Percentiles rank a stretch among this genome's conserved stretches.
phyloP scores from a whole-genome alignment of 2,113 vertebrate species.

The Phoenicopterus ruber region DNA sequence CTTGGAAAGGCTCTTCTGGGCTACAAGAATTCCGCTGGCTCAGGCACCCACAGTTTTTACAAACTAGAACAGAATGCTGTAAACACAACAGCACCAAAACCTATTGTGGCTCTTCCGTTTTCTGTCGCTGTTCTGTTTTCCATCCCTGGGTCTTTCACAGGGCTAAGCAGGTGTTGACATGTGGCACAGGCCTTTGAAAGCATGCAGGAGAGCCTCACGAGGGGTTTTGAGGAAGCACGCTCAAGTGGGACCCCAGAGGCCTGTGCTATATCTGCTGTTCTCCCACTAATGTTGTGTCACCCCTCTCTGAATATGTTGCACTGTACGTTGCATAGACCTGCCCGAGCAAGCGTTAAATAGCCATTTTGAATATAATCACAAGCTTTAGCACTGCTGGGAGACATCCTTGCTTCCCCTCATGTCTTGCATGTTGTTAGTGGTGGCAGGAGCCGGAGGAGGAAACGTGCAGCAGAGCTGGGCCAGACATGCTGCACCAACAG shows the following conservation, averaged over 20 bases:
- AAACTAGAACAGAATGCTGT: neutral
- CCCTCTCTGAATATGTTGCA: neutral
- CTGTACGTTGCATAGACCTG: neutral
- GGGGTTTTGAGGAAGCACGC: neutral
- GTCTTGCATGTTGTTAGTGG: neutral
- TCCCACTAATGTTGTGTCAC: neutral
- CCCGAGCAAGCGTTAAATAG: neutral
- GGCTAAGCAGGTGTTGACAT: neutral
- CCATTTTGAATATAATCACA: neutral
- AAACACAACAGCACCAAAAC: neutral
- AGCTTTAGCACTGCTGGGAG: neutral
- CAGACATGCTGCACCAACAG: neutral
- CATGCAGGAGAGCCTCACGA: neutral
- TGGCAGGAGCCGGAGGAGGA: neutral
- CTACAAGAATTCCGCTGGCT: neutral
- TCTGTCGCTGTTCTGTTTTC: neutral
- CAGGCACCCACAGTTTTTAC: neutral
- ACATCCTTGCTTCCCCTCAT: neutral
- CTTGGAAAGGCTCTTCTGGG: neutral
- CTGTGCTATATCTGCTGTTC: neutral
- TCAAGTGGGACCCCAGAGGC: neutral
- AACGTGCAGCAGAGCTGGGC: accelerated
- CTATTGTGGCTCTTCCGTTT: too few relatives aligned
- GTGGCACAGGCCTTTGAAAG: neutral
- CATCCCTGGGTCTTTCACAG: neutral